These are phyloP conservation scores for Toxostoma redivivum DNA, from an alignment of 2,113 vertebrate species.

Conservation along the genomic window DNA sequence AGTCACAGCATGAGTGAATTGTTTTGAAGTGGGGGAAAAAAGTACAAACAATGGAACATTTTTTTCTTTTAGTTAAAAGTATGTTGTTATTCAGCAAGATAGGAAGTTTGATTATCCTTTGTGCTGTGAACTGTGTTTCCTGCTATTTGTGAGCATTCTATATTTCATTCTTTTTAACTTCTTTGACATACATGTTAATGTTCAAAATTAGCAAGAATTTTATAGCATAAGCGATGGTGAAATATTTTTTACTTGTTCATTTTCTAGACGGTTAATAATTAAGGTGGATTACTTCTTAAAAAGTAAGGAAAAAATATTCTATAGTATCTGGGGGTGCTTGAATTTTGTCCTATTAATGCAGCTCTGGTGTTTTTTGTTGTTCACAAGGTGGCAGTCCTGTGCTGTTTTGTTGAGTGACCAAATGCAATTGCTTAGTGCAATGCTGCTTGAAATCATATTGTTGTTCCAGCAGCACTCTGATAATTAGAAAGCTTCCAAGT, in stretches of 20 bases:
- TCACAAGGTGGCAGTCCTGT: conserved; percentile 59
- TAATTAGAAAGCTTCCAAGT: background rate
- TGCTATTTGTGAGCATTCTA: background rate
- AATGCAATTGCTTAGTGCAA: background rate
- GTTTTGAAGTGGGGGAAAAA: background rate
- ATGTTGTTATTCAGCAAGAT: background rate
- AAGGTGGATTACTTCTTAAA: background rate
- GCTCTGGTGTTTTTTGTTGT: background rate
- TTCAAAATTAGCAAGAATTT: background rate
- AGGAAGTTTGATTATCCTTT: background rate
- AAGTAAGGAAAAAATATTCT: background rate
- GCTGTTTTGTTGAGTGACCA: background rate
- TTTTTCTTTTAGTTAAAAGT: background rate
- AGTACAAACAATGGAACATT: background rate
- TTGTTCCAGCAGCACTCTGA: background rate
- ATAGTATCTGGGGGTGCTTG: accelerated
- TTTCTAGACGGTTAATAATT: background rate
- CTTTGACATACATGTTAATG: background rate
- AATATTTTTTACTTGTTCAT: background rate
- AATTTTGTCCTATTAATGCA: background rate
- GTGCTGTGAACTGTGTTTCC: background rate
- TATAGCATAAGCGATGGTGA: background rate
- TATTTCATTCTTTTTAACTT: background rate
- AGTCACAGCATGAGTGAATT: background rate
- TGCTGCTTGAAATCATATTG: background rate